Evolutionary conservation across 2,113 vertebrate genomes (phyloP).

Genomic region (Lamprologus lemairii): DNA sequence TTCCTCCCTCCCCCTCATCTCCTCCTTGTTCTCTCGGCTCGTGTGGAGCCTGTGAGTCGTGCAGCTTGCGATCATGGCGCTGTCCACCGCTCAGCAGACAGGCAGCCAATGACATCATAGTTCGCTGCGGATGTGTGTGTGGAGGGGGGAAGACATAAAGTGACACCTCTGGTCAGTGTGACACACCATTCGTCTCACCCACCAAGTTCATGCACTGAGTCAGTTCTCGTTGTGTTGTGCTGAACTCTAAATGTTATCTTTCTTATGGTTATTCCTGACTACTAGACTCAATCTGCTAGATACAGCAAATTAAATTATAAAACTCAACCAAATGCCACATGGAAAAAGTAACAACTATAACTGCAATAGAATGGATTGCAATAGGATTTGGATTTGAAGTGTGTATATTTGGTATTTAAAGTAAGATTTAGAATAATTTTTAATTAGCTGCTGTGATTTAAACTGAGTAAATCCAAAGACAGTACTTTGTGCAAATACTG

Average conservation of each 20-base stretch:
- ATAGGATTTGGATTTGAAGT: not conserved
- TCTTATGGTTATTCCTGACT: not conserved
- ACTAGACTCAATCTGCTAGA: not conserved
- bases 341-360: not conserved
- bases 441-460: not conserved
- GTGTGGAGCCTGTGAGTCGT: slow-evolving; percentile 32
- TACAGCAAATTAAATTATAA: not conserved
- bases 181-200: slow-evolving; percentile 43
- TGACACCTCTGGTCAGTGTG: slow-evolving; percentile 65
- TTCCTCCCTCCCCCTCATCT: not conserved
- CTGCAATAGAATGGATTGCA: not conserved
- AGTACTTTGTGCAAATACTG: not conserved
- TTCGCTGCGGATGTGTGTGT: not conserved
- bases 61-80: slow-evolving; percentile 26
- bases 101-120: slow-evolving; percentile 54
- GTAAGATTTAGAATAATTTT: slow-evolving; percentile 3
- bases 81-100: slow-evolving; percentile 25
- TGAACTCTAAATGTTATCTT: not conserved
- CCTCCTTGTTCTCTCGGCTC: not conserved
- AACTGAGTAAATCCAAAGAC: not conserved
- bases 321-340: not conserved
- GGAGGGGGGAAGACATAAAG: not conserved
- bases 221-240: not conserved
- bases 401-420: not conserved
- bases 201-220: not conserved